A percentile compares a stretch with the other conserved stretches of the same genome.
phyloP scores from a whole-genome alignment of 2,113 vertebrate genomes.

The Puffinus mauretanicus region DNA sequence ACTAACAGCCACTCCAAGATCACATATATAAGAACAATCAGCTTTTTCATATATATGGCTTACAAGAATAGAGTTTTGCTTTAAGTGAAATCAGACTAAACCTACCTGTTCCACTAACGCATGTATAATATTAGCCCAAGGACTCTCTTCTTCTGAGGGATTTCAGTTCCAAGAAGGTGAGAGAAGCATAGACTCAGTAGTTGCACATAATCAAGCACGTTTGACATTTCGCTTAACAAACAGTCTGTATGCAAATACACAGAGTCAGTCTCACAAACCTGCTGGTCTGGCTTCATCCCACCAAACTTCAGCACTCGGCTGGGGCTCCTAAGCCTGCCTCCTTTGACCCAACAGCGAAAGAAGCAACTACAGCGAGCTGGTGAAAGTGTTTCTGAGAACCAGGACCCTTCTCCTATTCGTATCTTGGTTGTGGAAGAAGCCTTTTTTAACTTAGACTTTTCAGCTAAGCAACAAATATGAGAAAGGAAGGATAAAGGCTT shows the following conservation, averaged over 20 bases:
- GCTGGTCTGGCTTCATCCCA: background rate
- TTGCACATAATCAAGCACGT: background rate
- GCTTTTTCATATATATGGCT: accelerated
- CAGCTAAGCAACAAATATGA: background rate
- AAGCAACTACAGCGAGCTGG: background rate
- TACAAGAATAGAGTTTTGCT: background rate
- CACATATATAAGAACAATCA: background rate
- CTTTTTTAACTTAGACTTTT: background rate
- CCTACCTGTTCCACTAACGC: background rate
- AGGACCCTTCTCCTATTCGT: background rate
- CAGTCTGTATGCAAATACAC: background rate
- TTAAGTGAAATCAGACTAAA: background rate
- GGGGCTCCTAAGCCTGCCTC: background rate
- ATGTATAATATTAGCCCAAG: background rate
- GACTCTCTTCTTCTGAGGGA: background rate
- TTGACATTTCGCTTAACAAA: background rate
- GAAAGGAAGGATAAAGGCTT: background rate
- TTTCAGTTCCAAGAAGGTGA: background rate
- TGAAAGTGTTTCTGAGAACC: background rate
- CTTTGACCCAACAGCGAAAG: background rate
- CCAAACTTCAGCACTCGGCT: background rate
- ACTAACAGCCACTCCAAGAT: background rate
- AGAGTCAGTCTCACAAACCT: background rate
- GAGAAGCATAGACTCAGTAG: background rate
- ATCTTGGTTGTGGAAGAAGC: background rate